Evolutionary conservation across 2,113 vertebrate genomes (phyloP).

Genomic region (Otis tarda): DNA sequence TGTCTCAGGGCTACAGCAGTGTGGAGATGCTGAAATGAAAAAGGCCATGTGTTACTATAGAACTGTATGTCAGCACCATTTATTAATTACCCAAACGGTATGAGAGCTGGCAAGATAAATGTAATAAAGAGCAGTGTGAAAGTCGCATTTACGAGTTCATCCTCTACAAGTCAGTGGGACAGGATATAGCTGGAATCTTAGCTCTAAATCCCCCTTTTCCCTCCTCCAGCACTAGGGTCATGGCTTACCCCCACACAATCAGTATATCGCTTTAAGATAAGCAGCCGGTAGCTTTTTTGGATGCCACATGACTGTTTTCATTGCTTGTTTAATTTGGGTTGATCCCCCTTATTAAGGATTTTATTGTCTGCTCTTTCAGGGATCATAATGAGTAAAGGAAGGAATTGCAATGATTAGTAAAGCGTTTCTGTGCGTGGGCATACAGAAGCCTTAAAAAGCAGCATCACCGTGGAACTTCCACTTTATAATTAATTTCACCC

Average conservation of each 20-base stretch:
- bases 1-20: background rate
- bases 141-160: background rate
- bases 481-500: constrained; percentile 60
- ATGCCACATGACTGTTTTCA: background rate
- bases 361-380: constrained; percentile 5
- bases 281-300: background rate
- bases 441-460: constrained; percentile 21
- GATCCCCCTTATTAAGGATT: constrained; percentile 24
- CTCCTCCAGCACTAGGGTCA: background rate
- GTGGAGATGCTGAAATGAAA: background rate
- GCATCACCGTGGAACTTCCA: constrained; percentile 18
- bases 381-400: constrained; percentile 17
- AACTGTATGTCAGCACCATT: background rate
- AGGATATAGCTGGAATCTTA: background rate
- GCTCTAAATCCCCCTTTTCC: background rate
- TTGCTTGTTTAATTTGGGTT: background rate
- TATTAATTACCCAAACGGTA: background rate
- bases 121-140: background rate
- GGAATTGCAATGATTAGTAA: background rate
- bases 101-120: background rate
- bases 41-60: background rate
- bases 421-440: background rate
- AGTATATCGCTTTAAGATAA: background rate
- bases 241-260: too few species aligned
- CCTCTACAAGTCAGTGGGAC: background rate